phyloP scores from a whole-genome alignment of 2,113 vertebrate species.

The Alectura lathami region DNA sequence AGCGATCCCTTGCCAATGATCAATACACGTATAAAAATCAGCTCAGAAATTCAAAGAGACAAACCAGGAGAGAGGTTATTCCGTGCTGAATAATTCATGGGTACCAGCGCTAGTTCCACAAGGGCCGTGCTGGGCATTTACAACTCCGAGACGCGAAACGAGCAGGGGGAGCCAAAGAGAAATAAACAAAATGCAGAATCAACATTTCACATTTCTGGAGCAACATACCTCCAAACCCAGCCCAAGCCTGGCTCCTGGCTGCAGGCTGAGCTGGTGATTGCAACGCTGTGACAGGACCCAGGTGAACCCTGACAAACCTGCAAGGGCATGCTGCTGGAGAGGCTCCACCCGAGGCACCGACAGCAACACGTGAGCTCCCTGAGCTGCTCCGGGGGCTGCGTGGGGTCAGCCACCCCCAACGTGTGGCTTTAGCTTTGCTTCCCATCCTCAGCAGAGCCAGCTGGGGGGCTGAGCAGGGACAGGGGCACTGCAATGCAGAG shows the following conservation, averaged over 20 bases:
- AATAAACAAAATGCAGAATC: not conserved
- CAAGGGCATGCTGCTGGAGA: not conserved
- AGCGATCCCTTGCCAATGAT: slow-evolving; percentile 44
- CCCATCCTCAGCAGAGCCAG: not conserved
- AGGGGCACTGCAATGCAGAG: not conserved
- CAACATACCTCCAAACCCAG: not conserved
- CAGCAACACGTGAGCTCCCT: too few species aligned
- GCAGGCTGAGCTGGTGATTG: not conserved
- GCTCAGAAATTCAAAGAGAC: slow-evolving; percentile 15
- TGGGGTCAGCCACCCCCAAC: too few species aligned
- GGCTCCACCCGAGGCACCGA: not conserved
- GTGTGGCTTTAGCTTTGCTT: not conserved
- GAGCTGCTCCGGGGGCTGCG: not conserved
- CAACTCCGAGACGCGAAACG: not conserved
- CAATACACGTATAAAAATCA: not conserved
- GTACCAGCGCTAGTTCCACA: fast-evolving
- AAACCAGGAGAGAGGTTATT: not conserved
- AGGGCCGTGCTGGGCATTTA: not conserved
- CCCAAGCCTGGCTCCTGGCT: not conserved
- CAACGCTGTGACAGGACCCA: not conserved
- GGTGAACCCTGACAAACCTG: not conserved
- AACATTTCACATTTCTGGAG: not conserved
- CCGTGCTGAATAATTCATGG: slow-evolving; percentile 26
- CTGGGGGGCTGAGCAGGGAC: too few species aligned
- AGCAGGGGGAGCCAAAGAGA: not conserved